These are phyloP conservation scores for Dipodomys ordii DNA, from an alignment of 2,113 vertebrate genomes.

Conservation along the genomic window DNA sequence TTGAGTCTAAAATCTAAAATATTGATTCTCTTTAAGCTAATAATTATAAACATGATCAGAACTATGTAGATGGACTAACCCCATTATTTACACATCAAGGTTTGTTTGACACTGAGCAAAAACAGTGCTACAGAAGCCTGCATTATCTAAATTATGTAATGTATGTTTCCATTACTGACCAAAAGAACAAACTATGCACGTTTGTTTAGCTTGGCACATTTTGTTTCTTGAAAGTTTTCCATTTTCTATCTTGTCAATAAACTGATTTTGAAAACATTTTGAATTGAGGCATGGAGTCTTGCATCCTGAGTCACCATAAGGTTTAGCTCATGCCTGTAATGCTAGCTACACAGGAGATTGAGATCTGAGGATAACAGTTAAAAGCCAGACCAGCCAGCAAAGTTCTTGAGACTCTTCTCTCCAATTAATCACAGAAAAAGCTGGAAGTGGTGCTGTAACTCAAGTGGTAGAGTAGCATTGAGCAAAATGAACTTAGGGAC, in stretches of 20 bases:
- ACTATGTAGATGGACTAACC: constrained; percentile 18
- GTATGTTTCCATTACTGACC: constrained; percentile 3
- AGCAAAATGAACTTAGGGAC: too few relatives aligned
- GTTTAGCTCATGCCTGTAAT: too few relatives aligned
- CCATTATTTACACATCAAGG: constrained; percentile 45
- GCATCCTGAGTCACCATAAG: neutral
- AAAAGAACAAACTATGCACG: neutral
- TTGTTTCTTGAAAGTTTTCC: neutral
- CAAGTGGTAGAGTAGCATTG: too few relatives aligned
- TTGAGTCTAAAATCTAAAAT: neutral
- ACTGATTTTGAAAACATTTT: neutral
- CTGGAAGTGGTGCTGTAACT: too few relatives aligned
- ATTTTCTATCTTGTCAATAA: constrained; percentile 18
- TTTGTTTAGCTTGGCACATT: neutral
- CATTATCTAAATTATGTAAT: neutral
- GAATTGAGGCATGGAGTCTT: constrained; percentile 26
- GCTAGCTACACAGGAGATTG: too few relatives aligned
- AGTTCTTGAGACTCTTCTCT: too few relatives aligned
- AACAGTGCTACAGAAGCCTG: neutral
- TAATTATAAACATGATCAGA: constrained; percentile 46
- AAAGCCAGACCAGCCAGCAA: too few relatives aligned
- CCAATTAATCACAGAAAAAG: too few relatives aligned
- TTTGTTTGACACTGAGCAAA: constrained; percentile 53
- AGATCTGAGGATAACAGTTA: too few relatives aligned
- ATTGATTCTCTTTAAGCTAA: constrained; percentile 33